phyloP scores from a whole-genome alignment of 2,113 vertebrate species.

The Prolemur simus region DNA sequence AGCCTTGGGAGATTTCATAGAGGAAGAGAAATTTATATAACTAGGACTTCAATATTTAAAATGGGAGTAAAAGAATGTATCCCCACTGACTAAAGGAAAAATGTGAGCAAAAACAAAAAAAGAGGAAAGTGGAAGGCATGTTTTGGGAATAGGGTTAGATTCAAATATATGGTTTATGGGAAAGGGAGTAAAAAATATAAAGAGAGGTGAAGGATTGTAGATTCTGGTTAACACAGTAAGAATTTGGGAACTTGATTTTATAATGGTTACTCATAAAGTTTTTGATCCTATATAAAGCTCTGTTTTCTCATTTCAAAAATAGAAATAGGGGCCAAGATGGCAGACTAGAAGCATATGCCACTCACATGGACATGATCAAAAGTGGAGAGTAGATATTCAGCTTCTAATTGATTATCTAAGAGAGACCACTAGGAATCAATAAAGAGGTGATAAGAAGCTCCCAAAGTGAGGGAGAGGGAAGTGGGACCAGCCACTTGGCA shows the following conservation, averaged over 20 bases:
- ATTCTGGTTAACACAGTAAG: neutral
- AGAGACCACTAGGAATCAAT: no score
- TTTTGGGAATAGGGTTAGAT: neutral
- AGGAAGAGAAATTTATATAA: neutral
- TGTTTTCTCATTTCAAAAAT: conserved; percentile 41
- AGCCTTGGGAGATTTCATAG: neutral
- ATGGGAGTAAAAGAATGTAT: neutral
- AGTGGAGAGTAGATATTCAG: no score
- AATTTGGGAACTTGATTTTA: neutral
- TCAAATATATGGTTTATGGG: neutral
- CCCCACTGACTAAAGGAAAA: neutral
- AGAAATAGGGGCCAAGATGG: neutral
- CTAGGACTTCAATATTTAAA: neutral
- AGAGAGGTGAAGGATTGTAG: neutral
- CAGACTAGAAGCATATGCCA: no score
- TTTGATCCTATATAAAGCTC: neutral
- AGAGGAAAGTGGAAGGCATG: neutral
- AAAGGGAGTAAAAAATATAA: conserved; percentile 7
- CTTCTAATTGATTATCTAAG: no score
- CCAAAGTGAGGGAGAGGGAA: no score
- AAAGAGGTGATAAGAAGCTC: no score
- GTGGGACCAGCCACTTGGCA: no score
- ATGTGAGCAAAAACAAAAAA: neutral
- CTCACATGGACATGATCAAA: no score
- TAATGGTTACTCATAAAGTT: neutral